Evolutionary conservation across 2,888 invertebrate species (phyloP).

Genomic region (Sinohyriopsis cumingii): DNA sequence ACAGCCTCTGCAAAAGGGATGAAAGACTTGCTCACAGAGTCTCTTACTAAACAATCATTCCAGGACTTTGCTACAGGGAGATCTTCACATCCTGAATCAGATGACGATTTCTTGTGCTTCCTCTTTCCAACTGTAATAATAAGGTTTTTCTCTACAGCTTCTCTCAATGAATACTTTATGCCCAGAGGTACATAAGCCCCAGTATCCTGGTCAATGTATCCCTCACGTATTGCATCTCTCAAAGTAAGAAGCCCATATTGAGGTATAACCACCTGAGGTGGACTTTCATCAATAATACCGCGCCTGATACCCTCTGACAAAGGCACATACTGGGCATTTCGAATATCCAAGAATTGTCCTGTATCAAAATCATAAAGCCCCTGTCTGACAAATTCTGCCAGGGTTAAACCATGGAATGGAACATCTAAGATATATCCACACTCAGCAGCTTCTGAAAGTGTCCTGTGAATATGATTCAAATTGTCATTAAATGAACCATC

Average conservation of each 20-base stretch:
- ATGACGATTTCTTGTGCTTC: slow-evolving; percentile 23
- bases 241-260: slow-evolving; percentile 75
- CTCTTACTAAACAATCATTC: slow-evolving; percentile 45
- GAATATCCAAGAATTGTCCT: slow-evolving; percentile 74
- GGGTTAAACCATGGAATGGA: slow-evolving; percentile 50
- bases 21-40: slow-evolving; percentile 45
- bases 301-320: slow-evolving; percentile 88
- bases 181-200: slow-evolving; percentile 77
- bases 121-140: slow-evolving; percentile 72
- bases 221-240: slow-evolving; percentile 81
- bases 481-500: slow-evolving; percentile 41
- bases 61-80: slow-evolving; percentile 13
- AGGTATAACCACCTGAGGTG: slow-evolving; percentile 48
- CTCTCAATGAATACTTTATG: slow-evolving; percentile 83
- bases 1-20: slow-evolving; percentile 51
- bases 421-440: slow-evolving; percentile 58
- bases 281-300: slow-evolving; percentile 76
- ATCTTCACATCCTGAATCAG: slow-evolving; percentile 24
- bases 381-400: slow-evolving; percentile 56
- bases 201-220: slow-evolving; percentile 79
- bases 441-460: slow-evolving; percentile 53
- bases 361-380: slow-evolving; percentile 51
- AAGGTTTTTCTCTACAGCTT: slow-evolving; percentile 91
- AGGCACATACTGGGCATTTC: slow-evolving; percentile 84
- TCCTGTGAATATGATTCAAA: slow-evolving; percentile 38